Percentiles rank a stretch among this genome's conserved stretches.
These are phyloP conservation scores for Cordylochernes scorpioides DNA, from an alignment of 2,888 invertebrate genomes.

Conservation along the genomic window DNA sequence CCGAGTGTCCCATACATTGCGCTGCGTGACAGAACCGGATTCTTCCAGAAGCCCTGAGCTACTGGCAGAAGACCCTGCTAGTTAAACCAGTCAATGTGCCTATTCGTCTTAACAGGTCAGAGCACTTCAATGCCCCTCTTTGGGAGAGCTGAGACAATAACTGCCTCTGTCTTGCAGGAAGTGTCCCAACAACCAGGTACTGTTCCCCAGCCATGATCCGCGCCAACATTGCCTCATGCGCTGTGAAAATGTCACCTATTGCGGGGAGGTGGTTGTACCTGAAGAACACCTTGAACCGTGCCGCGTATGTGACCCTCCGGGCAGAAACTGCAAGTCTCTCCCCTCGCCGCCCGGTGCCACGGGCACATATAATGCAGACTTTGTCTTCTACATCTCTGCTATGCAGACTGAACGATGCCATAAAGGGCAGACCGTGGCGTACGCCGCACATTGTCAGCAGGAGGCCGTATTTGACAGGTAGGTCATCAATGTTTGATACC, in stretches of 20 bases:
- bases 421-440: conserved; percentile 71
- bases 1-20: too few species aligned
- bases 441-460: conserved; percentile 94
- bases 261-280: conserved; percentile 83
- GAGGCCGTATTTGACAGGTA: conserved; percentile 68
- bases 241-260: conserved; percentile 59
- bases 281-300: conserved; percentile 79
- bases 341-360: conserved; percentile 34
- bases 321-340: conserved; percentile 37
- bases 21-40: too few species aligned
- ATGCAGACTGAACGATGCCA: conserved; percentile 74
- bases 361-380: conserved; percentile 65
- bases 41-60: conserved; percentile 63
- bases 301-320: conserved; percentile 57
- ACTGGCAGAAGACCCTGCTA: conserved; percentile 74
- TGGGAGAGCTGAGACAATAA: too few species aligned
- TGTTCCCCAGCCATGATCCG: conserved; percentile 10
- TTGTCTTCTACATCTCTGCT: conserved; percentile 86
- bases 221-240: conserved; percentile 55
- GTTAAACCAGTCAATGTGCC: conserved; percentile 60
- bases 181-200: conserved; percentile 51
- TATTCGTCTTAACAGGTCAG: conserved; percentile 62
- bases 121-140: too few species aligned
- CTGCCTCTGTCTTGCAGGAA: conserved; percentile 32
- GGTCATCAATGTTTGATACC: too few species aligned